phyloP scores from a whole-genome alignment of 2,113 vertebrate species.

The Corydoras maculifer region DNA sequence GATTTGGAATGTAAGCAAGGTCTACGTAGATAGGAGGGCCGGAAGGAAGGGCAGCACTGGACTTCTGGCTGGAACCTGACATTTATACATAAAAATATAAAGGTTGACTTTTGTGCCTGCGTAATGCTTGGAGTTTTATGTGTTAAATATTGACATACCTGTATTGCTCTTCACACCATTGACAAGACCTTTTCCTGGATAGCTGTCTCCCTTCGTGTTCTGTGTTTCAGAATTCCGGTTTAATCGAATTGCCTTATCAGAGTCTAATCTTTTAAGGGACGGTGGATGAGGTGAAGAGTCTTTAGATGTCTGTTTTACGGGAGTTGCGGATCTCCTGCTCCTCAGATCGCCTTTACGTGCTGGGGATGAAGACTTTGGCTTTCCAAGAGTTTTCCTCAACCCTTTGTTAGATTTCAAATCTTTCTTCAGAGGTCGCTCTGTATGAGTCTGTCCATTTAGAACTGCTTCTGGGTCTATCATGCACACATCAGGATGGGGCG shows the following conservation, averaged over 20 bases:
- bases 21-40: conserved; percentile 88
- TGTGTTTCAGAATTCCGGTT: conserved; percentile 64
- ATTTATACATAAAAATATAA: neutral
- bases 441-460: conserved; percentile 70
- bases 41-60: conserved; percentile 53
- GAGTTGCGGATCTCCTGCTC: conserved; percentile 77
- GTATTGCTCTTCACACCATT: conserved; percentile 80
- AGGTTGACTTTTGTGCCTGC: neutral
- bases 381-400: conserved; percentile 71
- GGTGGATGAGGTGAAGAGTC: conserved; percentile 68
- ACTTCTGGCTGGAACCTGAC: conserved; percentile 60
- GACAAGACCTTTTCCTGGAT: conserved; percentile 70
- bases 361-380: conserved; percentile 84
- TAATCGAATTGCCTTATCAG: conserved; percentile 68
- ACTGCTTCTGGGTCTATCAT: conserved; percentile 94
- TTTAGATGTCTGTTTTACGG: conserved; percentile 72
- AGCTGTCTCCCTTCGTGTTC: conserved; percentile 63
- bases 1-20: conserved; percentile 95
- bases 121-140: neutral
- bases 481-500: conserved; percentile 91
- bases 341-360: conserved; percentile 73
- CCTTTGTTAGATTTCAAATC: conserved; percentile 81
- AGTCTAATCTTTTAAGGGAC: conserved; percentile 71
- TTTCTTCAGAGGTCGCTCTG: conserved; percentile 79
- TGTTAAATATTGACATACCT: conserved; percentile 55